Conservation (phyloP, 2,888 invertebrate genomes). For the Troides aeacus region DNA sequence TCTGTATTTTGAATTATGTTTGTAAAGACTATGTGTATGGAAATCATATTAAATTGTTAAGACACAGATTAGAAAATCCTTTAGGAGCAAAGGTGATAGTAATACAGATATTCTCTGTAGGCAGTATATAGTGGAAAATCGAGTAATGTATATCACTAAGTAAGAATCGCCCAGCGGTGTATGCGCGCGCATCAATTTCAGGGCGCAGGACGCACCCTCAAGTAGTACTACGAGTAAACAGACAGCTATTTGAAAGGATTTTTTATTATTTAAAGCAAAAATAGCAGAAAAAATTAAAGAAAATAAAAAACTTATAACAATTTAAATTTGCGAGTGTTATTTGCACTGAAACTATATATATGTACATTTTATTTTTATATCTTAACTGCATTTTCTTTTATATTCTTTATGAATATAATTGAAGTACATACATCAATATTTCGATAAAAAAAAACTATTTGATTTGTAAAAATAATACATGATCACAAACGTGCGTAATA, state of each 20-base stretch:
- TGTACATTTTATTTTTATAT: not conserved
- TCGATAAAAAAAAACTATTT: not conserved
- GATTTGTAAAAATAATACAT: not conserved
- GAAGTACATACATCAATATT: not conserved
- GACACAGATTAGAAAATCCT: not conserved
- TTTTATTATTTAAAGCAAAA: not conserved
- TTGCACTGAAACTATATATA: not conserved
- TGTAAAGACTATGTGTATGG: not conserved
- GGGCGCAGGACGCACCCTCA: slow-evolving; percentile 71
- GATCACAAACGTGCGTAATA: not conserved
- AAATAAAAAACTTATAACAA: not conserved
- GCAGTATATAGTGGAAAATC: slow-evolving; percentile 26
- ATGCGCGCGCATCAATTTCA: slow-evolving; percentile 74
- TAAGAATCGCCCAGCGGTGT: slow-evolving; percentile 49
- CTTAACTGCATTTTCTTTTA: not conserved
- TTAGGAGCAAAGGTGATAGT: slow-evolving; percentile 2
- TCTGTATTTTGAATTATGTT: not conserved
- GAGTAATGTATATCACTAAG: slow-evolving; percentile 47
- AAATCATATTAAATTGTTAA: not conserved
- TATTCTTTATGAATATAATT: not conserved
- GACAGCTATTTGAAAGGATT: slow-evolving; percentile 41
- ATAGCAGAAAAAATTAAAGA: not conserved
- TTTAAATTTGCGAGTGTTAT: not conserved
- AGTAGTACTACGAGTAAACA: slow-evolving; percentile 59
- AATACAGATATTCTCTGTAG: slow-evolving; percentile 28